These are phyloP conservation scores for Lophotis ruficrista DNA, from an alignment of 2,113 vertebrate species.

Conservation along the genomic window DNA sequence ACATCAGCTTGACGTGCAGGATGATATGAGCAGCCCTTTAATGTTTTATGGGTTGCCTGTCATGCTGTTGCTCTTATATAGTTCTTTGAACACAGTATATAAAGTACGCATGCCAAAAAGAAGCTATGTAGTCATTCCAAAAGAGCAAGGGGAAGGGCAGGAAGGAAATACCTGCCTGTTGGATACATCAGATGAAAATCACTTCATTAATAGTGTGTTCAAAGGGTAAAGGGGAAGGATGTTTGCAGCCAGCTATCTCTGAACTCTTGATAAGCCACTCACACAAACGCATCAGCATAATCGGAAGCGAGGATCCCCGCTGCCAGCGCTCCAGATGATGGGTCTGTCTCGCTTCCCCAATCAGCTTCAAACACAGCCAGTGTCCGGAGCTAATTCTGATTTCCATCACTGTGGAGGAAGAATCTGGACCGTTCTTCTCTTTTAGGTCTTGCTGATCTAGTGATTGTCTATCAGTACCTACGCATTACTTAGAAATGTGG, in stretches of 20 bases:
- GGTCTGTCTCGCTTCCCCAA: background rate
- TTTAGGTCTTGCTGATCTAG: background rate
- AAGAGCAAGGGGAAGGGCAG: constrained; percentile 41
- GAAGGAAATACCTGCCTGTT: constrained; percentile 66
- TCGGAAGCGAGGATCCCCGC: background rate
- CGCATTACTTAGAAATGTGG: background rate
- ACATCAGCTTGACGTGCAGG: constrained; percentile 5
- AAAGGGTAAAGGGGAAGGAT: constrained; percentile 21
- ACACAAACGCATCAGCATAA: background rate
- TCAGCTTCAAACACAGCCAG: background rate
- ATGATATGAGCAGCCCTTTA: constrained; percentile 50
- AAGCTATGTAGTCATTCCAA: constrained; percentile 60
- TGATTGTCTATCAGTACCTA: background rate
- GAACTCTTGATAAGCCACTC: background rate
- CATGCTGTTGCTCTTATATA: constrained; percentile 40
- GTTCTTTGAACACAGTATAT: constrained; percentile 54
- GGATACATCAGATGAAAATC: constrained; percentile 38
- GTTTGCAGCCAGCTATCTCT: constrained; percentile 30
- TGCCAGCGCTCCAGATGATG: background rate
- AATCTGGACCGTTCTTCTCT: background rate
- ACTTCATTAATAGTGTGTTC: constrained; percentile 33
- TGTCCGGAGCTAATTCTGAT: background rate
- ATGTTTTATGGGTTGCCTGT: constrained; percentile 63
- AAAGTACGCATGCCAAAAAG: constrained; percentile 49
- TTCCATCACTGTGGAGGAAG: background rate